phyloP scores from a whole-genome alignment of 2,888 invertebrate genomes.

The Amorpha juglandis region DNA sequence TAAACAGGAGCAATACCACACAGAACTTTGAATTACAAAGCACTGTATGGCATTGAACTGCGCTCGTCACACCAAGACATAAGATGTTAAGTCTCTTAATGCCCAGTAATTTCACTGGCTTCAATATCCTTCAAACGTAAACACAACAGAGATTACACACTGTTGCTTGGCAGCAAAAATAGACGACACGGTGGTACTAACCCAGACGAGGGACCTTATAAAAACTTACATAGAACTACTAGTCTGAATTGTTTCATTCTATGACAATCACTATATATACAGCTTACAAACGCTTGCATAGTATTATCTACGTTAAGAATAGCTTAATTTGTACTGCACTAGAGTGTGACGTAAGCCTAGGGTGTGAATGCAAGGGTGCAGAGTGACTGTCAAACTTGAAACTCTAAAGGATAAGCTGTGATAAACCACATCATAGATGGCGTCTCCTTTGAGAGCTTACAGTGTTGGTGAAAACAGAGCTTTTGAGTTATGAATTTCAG shows the following conservation, averaged over 20 bases:
- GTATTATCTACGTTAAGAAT: conserved; percentile 38
- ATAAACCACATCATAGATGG: not conserved
- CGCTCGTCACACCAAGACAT: too few relatives aligned
- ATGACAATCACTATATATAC: conserved; percentile 33
- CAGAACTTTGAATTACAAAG: too few relatives aligned
- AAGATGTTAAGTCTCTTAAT: too few relatives aligned
- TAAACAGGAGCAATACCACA: too few relatives aligned
- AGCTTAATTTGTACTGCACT: conserved; percentile 37
- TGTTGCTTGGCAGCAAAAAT: too few relatives aligned
- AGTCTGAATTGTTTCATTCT: conserved; percentile 27
- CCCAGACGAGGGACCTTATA: too few relatives aligned
- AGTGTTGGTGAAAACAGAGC: not conserved
- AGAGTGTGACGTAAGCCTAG: conserved; percentile 30
- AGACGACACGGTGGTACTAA: too few relatives aligned
- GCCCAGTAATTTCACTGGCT: too few relatives aligned
- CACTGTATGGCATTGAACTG: too few relatives aligned
- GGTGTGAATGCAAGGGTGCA: conserved; percentile 8
- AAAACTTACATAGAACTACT: not conserved
- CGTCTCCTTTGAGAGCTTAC: not conserved
- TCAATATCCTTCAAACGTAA: too few relatives aligned
- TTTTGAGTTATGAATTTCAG: too few relatives aligned
- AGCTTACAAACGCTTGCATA: conserved; percentile 31
- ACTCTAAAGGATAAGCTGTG: conserved; percentile 6
- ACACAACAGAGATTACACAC: too few relatives aligned
- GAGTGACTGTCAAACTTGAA: conserved; percentile 16